A percentile compares a stretch with the other conserved stretches of the same genome.
phyloP scores from a whole-genome alignment of 1,140 invertebrate species.

The Helicoverpa zea region DNA sequence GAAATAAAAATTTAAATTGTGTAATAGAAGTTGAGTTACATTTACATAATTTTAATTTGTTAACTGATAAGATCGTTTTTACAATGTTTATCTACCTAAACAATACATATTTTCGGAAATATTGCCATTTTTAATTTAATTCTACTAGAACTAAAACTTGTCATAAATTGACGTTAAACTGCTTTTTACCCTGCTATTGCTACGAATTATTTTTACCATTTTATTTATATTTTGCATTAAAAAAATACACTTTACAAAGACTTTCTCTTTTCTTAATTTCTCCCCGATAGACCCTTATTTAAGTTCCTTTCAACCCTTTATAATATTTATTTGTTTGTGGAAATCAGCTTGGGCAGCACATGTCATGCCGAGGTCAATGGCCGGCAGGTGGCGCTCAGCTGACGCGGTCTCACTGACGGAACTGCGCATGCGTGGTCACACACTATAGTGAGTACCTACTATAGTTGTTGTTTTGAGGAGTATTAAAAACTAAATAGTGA shows the following conservation, averaged over 20 bases:
- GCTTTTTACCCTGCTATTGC: too few species aligned
- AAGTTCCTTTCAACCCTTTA: not conserved
- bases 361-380: constrained; percentile 47
- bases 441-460: not conserved
- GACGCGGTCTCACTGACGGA: constrained; percentile 29
- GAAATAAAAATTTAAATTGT: not conserved
- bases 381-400: constrained; percentile 50
- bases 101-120: too few species aligned
- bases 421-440: constrained; percentile 52
- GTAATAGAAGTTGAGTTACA: not conserved
- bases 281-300: not conserved
- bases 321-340: not conserved
- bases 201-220: too few species aligned
- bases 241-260: too few species aligned
- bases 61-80: not conserved
- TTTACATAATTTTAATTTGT: not conserved
- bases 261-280: too few species aligned
- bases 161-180: too few species aligned
- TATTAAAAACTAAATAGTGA: too few species aligned
- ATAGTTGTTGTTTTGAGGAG: not conserved
- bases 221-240: too few species aligned
- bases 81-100: constrained; percentile 5
- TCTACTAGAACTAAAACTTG: too few species aligned
- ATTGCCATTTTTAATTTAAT: too few species aligned
- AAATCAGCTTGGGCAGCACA: not conserved